Percentiles rank a stretch among this genome's conserved stretches.
Evolutionary conservation across 2,113 vertebrate species (phyloP).

Genomic region (Paratilapia polleni): DNA sequence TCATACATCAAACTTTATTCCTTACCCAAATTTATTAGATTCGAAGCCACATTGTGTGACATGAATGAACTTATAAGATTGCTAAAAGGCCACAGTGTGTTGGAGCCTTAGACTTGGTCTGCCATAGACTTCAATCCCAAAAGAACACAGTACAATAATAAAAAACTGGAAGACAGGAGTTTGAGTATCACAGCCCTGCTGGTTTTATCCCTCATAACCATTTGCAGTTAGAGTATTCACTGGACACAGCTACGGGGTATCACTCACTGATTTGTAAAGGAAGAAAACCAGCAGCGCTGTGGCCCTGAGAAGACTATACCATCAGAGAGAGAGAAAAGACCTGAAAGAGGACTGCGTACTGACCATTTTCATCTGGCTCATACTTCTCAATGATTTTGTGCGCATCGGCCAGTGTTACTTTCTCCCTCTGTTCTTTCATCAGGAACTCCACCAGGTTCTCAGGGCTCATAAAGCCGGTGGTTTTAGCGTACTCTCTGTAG

Average conservation of each 20-base stretch:
- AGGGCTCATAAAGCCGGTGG: constrained; percentile 81
- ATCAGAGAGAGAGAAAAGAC: not conserved
- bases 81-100: not conserved
- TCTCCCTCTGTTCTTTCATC: constrained; percentile 83
- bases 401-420: constrained; percentile 77
- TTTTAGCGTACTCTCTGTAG: constrained; percentile 80
- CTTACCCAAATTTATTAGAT: not conserved
- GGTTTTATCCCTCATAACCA: not conserved
- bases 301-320: not conserved
- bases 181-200: not conserved
- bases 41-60: not conserved
- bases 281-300: not conserved
- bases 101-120: not conserved
- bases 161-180: not conserved
- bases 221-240: rapidly evolving
- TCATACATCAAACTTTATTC: not conserved
- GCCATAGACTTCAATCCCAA: not conserved
- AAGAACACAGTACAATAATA: not conserved
- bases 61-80: not conserved
- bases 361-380: constrained; percentile 89
- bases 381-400: constrained; percentile 87
- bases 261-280: not conserved
- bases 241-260: not conserved
- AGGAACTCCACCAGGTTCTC: constrained; percentile 87
- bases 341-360: constrained; percentile 38